Evolutionary conservation across 2,113 vertebrate species (phyloP), one percentile per base, ranked within the genome.

Genomic region (Paradoxurus hermaphroditus): DNA sequence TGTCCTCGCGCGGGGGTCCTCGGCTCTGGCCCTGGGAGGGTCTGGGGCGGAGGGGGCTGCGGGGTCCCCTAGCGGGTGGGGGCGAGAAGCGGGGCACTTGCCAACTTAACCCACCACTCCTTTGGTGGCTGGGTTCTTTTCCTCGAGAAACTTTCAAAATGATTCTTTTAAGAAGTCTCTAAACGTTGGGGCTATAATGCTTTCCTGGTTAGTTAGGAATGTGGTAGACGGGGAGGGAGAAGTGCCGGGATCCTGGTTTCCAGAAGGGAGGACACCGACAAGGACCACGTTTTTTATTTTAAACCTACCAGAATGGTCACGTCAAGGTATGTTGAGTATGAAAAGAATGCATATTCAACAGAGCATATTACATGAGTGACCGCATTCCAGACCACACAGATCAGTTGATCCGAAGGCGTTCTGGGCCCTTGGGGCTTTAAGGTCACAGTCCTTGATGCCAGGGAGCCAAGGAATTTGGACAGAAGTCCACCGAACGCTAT

Each of bases 331-430:
- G 23, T 5, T 8, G 75, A 62, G 11, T 19, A 9, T 67, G 59
- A 19, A 49, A 81, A 87, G 46, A 72, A 34, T 0, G 6, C 27
- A 34, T 3, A 49, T 34, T 25, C 29, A 65, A 10, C 27, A 18
- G 12, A 51, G 19, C 7, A 0, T 5, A 2, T 51, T 23, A 19
- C 8, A 0, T 27, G 31, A 21, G 96, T 41, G 49, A 14, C 39
- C 31, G 1, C 11, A 11, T n/a, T 67, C n/a, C 49, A 62, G 9
- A 4, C 31, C 6, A 23, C 6, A 11, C 34, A 0, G 7, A 4
- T 15, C 67, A 29, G 1, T 34, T 41, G 0, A 1, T 14, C 19
- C 0, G 4, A n/a, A n/a, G n/a, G n/a, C n/a, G n/a, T 27, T n/a
- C 46, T 27, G 14, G 8, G 27, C 25, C 25, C 10, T 1, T 12